Evolutionary conservation across 37 sponge, comb jelly and placozoan species (phyloP).

Genomic region (Corticium candelabrum): DNA sequence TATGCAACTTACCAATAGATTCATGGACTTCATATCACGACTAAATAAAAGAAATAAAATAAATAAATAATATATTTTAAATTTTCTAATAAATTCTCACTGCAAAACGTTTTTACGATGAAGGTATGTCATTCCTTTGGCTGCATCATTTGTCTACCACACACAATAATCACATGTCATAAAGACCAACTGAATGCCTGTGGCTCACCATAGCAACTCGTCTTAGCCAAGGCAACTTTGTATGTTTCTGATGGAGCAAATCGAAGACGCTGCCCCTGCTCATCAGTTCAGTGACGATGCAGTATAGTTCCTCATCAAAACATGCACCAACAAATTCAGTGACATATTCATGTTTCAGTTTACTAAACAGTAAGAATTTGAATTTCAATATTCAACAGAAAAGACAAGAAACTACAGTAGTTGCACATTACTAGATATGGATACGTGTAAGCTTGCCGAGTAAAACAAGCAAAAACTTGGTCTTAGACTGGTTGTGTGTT

Average conservation of each 20-base stretch:
- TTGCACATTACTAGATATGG: too few relatives aligned
- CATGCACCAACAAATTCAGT: not conserved
- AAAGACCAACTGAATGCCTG: not conserved
- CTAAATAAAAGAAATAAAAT: too few relatives aligned
- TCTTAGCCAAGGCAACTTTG: not conserved
- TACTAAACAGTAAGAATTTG: too few relatives aligned
- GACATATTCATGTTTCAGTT: not conserved
- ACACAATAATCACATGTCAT: not conserved
- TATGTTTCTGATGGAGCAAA: not conserved
- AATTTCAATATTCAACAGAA: too few relatives aligned
- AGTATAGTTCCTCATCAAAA: not conserved
- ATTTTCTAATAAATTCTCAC: too few relatives aligned
- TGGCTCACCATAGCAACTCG: not conserved
- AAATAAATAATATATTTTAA: too few relatives aligned
- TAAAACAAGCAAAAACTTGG: too few relatives aligned
- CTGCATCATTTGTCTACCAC: not conserved
- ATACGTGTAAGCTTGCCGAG: too few relatives aligned
- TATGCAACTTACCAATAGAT: not conserved
- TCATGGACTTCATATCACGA: constrained; percentile 2
- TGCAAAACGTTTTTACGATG: not conserved
- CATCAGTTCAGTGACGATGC: not conserved
- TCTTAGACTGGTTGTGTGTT: too few relatives aligned
- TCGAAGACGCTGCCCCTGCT: not conserved
- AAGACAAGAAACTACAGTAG: too few relatives aligned
- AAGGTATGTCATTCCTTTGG: not conserved